Conservation (phyloP, 2,797 vertebrate species). For the Halcyon smyrnensis region DNA sequence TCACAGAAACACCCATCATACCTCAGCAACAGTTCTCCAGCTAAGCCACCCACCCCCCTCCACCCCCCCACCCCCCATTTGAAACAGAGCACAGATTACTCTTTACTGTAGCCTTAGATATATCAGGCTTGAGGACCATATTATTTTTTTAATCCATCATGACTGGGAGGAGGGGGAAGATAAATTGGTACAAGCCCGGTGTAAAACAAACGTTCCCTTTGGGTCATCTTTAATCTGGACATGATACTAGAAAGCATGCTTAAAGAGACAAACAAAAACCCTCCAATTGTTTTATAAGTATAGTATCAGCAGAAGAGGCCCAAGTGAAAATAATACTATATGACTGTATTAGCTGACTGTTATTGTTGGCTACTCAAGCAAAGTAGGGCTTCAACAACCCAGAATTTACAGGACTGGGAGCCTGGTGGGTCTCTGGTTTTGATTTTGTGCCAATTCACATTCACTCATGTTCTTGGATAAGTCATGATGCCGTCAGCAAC, state of each 20-base stretch:
- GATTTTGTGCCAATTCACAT: slow-evolving; percentile 32
- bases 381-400: slow-evolving; percentile 11
- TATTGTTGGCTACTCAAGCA: slow-evolving; percentile 48
- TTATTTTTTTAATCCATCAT: slow-evolving; percentile 13
- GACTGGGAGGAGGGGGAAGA: not conserved
- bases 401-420: slow-evolving; percentile 19
- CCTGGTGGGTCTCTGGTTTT: slow-evolving; percentile 22
- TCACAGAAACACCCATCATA: not conserved
- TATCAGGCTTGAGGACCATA: slow-evolving; percentile 6
- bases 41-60: not conserved
- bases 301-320: not conserved
- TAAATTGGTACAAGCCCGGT: not conserved
- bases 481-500: slow-evolving; percentile 12
- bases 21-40: not conserved
- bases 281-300: not conserved
- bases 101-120: not conserved
- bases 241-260: not conserved
- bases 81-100: not conserved
- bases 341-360: not conserved
- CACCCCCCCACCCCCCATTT: not conserved
- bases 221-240: slow-evolving; percentile 18
- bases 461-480: slow-evolving; percentile 26
- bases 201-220: slow-evolving; percentile 18
- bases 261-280: slow-evolving; percentile 21
- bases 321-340: not conserved